Evolutionary conservation across 2,888 invertebrate genomes (phyloP).

Genomic region (Orchestes rusci): DNA sequence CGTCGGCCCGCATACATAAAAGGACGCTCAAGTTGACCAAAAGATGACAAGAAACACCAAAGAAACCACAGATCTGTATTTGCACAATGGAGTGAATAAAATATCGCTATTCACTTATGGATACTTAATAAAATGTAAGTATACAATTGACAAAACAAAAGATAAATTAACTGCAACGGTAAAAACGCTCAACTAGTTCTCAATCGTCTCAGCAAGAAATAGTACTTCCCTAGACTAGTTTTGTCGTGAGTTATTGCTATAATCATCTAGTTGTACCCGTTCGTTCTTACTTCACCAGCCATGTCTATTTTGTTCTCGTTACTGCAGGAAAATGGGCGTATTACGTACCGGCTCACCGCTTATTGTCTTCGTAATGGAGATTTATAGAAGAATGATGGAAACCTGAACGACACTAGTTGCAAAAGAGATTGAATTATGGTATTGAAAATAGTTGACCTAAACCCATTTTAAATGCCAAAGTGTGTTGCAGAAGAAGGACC

Average conservation of each 20-base stretch:
- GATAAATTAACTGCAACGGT: neutral
- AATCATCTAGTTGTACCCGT: constrained; percentile 10
- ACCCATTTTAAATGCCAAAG: constrained; percentile 33
- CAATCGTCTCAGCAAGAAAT: neutral
- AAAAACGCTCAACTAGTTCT: constrained; percentile 2
- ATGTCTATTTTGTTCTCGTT: constrained; percentile 1
- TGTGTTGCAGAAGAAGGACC: constrained; percentile 30
- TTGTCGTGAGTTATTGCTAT: constrained; percentile 5
- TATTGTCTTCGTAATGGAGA: constrained; percentile 4
- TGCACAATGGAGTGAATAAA: no score
- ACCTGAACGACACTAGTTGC: no score
- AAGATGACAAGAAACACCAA: no score
- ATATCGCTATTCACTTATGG: no score
- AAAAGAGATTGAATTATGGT: no score
- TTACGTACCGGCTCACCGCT: constrained; percentile 1
- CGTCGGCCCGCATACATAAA: no score
- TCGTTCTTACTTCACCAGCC: constrained; percentile 7
- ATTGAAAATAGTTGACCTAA: no score
- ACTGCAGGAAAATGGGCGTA: constrained; percentile 5
- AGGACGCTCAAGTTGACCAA: no score
- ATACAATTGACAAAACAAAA: no score
- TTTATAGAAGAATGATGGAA: no score
- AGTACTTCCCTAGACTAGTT: neutral
- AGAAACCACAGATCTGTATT: no score
- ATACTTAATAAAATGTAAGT: no score